Percentiles rank a stretch among this genome's conserved stretches.
These are phyloP conservation scores for Plecturocebus donacophilus DNA, from an alignment of 2,113 vertebrate genomes.

Conservation along the genomic window DNA sequence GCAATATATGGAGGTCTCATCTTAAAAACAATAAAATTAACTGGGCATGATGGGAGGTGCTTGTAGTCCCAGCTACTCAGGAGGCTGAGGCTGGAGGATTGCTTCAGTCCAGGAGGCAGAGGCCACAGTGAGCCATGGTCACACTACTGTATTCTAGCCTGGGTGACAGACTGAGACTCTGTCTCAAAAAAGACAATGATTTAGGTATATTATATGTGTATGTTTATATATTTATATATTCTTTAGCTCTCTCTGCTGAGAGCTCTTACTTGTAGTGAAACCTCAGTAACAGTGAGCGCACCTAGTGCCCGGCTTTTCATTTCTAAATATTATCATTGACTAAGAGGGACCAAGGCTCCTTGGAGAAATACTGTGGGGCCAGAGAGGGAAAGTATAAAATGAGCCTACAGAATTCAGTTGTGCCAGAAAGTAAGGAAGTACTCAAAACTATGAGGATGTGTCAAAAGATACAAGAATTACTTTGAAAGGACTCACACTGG, in stretches of 20 bases:
- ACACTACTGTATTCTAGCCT: no score
- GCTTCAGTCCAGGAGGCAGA: no score
- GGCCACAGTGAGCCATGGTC: no score
- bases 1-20: no score
- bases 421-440: conserved; percentile 17
- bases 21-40: no score
- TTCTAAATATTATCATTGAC: neutral
- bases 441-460: neutral
- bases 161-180: no score
- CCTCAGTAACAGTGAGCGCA: neutral
- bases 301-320: neutral
- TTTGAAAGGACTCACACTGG: neutral
- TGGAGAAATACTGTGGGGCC: neutral
- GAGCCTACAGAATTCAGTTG: neutral
- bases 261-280: neutral
- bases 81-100: no score
- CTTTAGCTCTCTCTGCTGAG: neutral
- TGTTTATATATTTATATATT: neutral
- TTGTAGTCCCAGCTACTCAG: no score
- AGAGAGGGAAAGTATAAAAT: neutral
- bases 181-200: no score
- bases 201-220: neutral
- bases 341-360: neutral
- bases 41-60: no score
- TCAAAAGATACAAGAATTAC: neutral